Evolutionary conservation across 2,888 invertebrate genomes (phyloP).

Genomic region (Pseudoips prasinana): DNA sequence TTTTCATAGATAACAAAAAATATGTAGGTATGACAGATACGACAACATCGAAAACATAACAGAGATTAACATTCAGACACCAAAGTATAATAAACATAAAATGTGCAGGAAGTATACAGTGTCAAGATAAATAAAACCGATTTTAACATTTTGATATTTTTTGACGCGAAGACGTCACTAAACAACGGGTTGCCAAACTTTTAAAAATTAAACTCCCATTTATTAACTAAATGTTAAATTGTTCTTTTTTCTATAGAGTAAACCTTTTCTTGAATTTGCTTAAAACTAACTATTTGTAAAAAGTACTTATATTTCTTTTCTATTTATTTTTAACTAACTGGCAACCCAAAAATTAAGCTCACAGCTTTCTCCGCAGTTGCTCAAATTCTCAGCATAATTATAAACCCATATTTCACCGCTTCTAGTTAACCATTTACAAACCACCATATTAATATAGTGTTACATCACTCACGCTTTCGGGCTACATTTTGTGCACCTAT

Average conservation of each 20-base stretch:
- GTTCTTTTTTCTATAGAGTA: no score
- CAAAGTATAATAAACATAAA: no score
- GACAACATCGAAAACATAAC: no score
- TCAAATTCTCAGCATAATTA: conserved; percentile 62
- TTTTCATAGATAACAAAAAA: no score
- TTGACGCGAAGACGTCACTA: conserved; percentile 48
- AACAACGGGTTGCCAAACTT: conserved; percentile 60
- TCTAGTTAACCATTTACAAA: conserved; percentile 65
- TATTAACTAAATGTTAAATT: conserved; percentile 11
- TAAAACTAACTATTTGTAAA: no score
- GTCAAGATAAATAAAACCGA: conserved; percentile 42
- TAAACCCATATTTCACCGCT: conserved; percentile 64
- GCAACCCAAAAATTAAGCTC: conserved; percentile 69
- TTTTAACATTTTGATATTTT: conserved; percentile 36
- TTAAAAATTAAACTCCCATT: conserved; percentile 12
- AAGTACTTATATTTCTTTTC: conserved; percentile 6
- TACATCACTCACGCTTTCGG: conserved; percentile 50
- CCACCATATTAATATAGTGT: conserved; percentile 59
- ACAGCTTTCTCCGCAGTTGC: conserved; percentile 78
- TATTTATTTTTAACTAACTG: conserved; percentile 23
- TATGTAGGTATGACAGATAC: no score
- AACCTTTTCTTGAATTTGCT: no score
- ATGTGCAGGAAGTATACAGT: conserved; percentile 32
- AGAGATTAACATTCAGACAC: no score
- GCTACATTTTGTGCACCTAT: conserved; percentile 43